Evolutionary conservation across 2,113 vertebrate genomes (phyloP).

Genomic region (Cariama cristata): DNA sequence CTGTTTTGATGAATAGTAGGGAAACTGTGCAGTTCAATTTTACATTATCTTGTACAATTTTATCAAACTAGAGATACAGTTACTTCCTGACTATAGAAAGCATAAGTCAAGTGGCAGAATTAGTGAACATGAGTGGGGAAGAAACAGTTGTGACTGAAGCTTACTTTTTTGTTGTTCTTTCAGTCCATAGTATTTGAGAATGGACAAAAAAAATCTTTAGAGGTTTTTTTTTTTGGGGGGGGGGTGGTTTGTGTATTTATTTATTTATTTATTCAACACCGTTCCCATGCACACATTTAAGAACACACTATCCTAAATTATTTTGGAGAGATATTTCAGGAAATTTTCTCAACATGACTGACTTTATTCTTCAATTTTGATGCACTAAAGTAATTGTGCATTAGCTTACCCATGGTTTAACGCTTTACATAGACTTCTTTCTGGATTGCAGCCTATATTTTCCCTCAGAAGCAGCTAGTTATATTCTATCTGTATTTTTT

Average conservation of each 20-base stretch:
- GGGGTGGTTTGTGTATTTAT: background rate
- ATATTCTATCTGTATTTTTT: background rate
- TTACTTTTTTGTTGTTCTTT: background rate
- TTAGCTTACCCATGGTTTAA: background rate
- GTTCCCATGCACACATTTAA: background rate
- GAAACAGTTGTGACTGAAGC: background rate
- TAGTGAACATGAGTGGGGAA: background rate
- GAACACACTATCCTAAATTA: background rate
- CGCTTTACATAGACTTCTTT: background rate
- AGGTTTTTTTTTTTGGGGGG: background rate
- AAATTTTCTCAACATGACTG: background rate
- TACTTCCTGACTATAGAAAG: background rate
- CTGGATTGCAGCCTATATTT: background rate
- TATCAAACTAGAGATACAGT: background rate
- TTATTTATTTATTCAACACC: too few species aligned
- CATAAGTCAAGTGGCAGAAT: background rate
- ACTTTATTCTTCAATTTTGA: background rate
- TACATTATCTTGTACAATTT: background rate
- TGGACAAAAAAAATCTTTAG: background rate
- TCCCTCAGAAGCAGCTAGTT: background rate
- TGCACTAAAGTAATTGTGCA: background rate
- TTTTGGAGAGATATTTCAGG: background rate
- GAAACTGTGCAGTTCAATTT: background rate
- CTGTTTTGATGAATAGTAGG: background rate
- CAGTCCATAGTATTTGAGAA: background rate